phyloP scores from a whole-genome alignment of 2,113 vertebrate genomes.

The Phylloscopus trochiloides region DNA sequence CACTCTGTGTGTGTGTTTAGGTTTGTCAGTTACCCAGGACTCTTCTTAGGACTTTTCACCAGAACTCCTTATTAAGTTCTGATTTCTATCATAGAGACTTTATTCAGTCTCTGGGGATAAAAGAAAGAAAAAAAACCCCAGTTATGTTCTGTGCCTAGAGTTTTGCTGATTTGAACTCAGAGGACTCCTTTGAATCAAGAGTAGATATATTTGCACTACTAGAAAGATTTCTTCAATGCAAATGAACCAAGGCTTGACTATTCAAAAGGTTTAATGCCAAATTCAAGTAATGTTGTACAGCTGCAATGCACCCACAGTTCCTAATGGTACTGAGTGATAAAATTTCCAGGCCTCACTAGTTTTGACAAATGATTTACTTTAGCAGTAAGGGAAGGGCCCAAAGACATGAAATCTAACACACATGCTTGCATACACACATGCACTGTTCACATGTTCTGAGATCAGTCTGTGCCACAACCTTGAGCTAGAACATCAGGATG shows the following conservation, averaged over 20 bases:
- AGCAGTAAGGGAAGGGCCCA: background rate
- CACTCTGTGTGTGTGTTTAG: too few relatives aligned
- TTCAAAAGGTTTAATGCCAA: background rate
- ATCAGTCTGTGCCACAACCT: background rate
- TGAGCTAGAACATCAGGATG: background rate
- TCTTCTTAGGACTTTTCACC: background rate
- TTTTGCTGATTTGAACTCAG: background rate
- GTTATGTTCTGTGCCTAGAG: background rate
- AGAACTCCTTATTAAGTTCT: background rate
- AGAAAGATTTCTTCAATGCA: background rate
- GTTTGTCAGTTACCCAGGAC: background rate
- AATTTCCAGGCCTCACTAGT: background rate
- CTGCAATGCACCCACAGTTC: background rate
- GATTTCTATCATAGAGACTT: background rate
- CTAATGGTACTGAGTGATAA: background rate
- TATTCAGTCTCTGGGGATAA: background rate
- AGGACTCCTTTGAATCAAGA: background rate
- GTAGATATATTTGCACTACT: background rate
- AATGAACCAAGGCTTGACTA: background rate
- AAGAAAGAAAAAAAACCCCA: accelerated
- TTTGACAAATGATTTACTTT: background rate
- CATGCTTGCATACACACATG: background rate
- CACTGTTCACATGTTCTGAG: background rate
- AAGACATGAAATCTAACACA: background rate
- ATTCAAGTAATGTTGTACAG: background rate